Percentiles rank a stretch among this genome's conserved stretches.
Conservation (phyloP, 2,888 invertebrate genomes). For the Elmis aenea region DNA sequence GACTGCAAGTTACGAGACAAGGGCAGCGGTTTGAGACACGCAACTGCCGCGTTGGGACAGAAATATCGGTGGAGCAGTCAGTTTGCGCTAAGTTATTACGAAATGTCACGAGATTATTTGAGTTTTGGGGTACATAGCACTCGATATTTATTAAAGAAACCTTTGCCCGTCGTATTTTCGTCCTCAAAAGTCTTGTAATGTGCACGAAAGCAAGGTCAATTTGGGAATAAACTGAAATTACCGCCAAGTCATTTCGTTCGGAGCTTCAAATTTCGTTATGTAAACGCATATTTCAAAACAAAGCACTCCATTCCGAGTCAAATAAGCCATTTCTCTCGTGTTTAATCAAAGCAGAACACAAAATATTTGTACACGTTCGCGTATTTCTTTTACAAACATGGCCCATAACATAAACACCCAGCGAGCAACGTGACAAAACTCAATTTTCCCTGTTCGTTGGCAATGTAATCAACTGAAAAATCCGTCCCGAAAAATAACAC, state of each 20-base stretch:
- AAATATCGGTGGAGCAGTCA: slow-evolving; percentile 24
- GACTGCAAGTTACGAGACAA: slow-evolving; percentile 26
- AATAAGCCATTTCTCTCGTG: slow-evolving; percentile 33
- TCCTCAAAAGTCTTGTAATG: too few relatives aligned
- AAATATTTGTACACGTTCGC: slow-evolving; percentile 29
- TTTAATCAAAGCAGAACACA: slow-evolving; percentile 37
- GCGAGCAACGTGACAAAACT: slow-evolving; percentile 40
- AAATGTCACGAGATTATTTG: slow-evolving; percentile 29
- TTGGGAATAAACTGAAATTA: too few relatives aligned
- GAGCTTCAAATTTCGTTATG: too few relatives aligned
- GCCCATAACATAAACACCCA: slow-evolving; percentile 34
- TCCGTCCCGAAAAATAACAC: slow-evolving; percentile 23
- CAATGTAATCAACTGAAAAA: slow-evolving; percentile 28
- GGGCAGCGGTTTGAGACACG: slow-evolving; percentile 30
- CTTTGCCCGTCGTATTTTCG: too few relatives aligned
- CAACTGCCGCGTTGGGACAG: slow-evolving; percentile 34
- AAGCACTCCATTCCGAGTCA: too few relatives aligned
- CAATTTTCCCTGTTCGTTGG: slow-evolving; percentile 36
- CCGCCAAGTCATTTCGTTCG: too few relatives aligned
- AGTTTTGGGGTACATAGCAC: too few relatives aligned
- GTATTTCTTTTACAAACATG: slow-evolving; percentile 27
- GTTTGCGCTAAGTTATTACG: slow-evolving; percentile 31
- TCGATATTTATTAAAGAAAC: too few relatives aligned
- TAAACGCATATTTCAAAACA: too few relatives aligned
- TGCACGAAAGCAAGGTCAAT: too few relatives aligned